These are phyloP conservation scores for Drosophila nr. perissopoda DNA, from an alignment of 2,888 invertebrate genomes.

Conservation along the genomic window DNA sequence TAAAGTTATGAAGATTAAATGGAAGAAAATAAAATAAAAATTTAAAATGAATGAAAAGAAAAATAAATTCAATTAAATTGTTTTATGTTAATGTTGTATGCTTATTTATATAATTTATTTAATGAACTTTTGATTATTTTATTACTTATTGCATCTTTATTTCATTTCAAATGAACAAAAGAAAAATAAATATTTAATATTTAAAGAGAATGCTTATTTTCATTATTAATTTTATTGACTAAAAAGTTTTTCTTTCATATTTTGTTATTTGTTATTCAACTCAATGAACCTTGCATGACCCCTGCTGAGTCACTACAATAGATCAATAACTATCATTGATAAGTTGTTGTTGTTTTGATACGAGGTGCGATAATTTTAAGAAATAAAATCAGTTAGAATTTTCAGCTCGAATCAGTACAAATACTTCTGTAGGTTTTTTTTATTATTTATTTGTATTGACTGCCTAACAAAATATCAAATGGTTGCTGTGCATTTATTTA, in stretches of 20 bases:
- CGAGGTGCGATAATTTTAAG: background rate
- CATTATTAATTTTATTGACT: no score
- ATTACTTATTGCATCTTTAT: no score
- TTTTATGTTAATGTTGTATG: no score
- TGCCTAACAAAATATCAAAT: conserved; percentile 8
- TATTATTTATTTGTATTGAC: conserved; percentile 8
- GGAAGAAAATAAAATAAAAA: background rate
- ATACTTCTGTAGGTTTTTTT: background rate
- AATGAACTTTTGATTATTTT: no score
- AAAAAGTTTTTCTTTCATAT: no score
- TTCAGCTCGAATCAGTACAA: background rate
- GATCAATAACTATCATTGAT: background rate
- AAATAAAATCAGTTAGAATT: background rate
- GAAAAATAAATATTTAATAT: no score
- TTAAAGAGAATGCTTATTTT: no score
- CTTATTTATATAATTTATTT: no score
- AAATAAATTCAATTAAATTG: background rate
- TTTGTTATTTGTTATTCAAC: no score
- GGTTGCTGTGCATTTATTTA: conserved; percentile 12
- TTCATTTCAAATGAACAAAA: no score
- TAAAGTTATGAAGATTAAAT: background rate
- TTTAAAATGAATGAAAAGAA: background rate
- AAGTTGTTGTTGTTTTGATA: background rate
- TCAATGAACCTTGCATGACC: background rate
- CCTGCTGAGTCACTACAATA: background rate